Evolutionary conservation across 2,888 invertebrate species (phyloP), one percentile per base, ranked within the genome.

Genomic region (Stomorhina lunata): DNA sequence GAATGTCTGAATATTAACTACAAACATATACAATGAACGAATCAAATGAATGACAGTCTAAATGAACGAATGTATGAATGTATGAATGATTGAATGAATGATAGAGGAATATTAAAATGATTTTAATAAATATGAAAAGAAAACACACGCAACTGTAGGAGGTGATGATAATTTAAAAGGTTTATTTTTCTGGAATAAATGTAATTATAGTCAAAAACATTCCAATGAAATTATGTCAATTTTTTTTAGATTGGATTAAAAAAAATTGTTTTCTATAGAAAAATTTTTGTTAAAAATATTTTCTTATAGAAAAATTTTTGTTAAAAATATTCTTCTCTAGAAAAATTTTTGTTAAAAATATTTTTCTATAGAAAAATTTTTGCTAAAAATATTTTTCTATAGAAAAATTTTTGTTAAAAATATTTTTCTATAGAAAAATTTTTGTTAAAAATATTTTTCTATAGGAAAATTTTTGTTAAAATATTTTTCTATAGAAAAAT

Each of bases 121-220:
- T 66, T 17, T 34, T 5, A 34, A 27, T 63, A 27, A 69, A 53
- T n/a, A n/a, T n/a, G n/a, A n/a, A n/a, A n/a, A n/a, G n/a, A n/a
- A n/a, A n/a, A n/a, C n/a, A 55, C 69, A 78, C 69, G 45, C 69
- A 71, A 71, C 9, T 1, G 27, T 55, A 45, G 63, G 27, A 27
- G 69, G 43, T 68, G 43, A 53, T 20, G 32, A 32, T 72, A 20
- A 25, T 40, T 61, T 40, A 10, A 40, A 40, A 43, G n/a, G n/a
- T n/a, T n/a, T n/a, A 15, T n/a, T 12, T 34, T 61, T 45, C 29
- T 37, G 43, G 1, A 17, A 3, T 53, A 45, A 20, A 43, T 32
- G 57, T 43, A 32, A 6, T 6, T 2, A 15, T 25, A 22, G 20
- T 34, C 10, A 9, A 43, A 0, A 2, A n/a, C 12, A 37, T 29